Evolutionary conservation across 1,140 invertebrate genomes (phyloP).

Genomic region (Drosophila athabasca): DNA sequence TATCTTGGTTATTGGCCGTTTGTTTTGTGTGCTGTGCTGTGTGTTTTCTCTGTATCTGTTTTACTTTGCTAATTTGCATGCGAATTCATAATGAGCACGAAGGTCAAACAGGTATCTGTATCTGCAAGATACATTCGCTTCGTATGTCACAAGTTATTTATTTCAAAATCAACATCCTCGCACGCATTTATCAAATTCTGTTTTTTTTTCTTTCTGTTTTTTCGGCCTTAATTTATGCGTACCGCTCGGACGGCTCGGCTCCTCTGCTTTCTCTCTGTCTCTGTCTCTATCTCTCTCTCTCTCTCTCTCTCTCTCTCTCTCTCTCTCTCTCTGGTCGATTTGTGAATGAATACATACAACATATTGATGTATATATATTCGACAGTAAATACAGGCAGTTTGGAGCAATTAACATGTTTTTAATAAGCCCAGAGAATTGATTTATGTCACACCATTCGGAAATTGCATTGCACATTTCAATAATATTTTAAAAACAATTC

Average conservation of each 20-base stretch:
- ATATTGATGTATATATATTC: slow-evolving; percentile 8
- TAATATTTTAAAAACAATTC: slow-evolving; percentile 60
- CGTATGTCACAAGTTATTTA: slow-evolving; percentile 57
- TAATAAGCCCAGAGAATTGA: slow-evolving; percentile 68
- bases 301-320: background rate
- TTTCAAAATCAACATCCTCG: slow-evolving; percentile 37
- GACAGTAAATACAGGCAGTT: slow-evolving; percentile 50
- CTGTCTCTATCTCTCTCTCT: background rate
- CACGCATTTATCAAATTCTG: slow-evolving; percentile 65
- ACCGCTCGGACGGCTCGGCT: slow-evolving; percentile 1
- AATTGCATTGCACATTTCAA: slow-evolving; percentile 58
- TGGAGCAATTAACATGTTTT: slow-evolving; percentile 68
- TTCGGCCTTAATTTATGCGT: slow-evolving; percentile 35
- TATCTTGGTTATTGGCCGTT: slow-evolving; percentile 27
- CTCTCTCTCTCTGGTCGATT: slow-evolving; percentile 24
- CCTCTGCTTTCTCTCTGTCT: too few species aligned
- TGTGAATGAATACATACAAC: slow-evolving; percentile 60
- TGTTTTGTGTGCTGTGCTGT: too few species aligned
- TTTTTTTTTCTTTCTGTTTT: slow-evolving; percentile 1
- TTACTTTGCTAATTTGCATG: slow-evolving; percentile 10
- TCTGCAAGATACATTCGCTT: slow-evolving; percentile 37
- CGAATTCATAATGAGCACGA: slow-evolving; percentile 64
- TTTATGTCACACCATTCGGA: slow-evolving; percentile 63
- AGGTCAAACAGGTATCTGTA: slow-evolving; percentile 63
- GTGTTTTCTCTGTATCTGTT: too few species aligned